Evolutionary conservation across 2,113 vertebrate genomes (phyloP), one percentile per base, ranked within the genome.

Genomic region (Fregata magnificens): DNA sequence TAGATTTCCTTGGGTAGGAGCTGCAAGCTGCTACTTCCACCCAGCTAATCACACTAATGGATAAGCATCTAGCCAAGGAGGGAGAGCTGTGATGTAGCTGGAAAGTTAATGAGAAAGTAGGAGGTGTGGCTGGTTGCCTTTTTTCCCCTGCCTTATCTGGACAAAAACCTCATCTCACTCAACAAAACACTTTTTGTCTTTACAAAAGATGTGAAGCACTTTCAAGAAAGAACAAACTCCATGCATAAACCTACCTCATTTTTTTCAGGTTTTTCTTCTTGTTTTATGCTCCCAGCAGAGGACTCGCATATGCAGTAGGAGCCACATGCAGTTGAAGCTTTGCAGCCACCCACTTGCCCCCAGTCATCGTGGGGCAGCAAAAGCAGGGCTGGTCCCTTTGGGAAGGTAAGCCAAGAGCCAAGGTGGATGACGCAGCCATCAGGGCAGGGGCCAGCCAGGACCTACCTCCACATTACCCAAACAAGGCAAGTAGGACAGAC

Each of bases 251-350:
- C 19, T 52, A 71, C 53, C 52, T 50, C 5, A 2, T 49, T 36
- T 53, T 32, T 11, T 22, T 7, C 8, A 40, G 20, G 22, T 11
- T 72, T 67, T 76, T 28, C n/a, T 59, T 56, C 66, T 66, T 11
- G 3, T 13, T 70, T 38, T 6, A 5, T 12, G 12, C 19, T 55
- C 29, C 28, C 42, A 44, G 34, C 40, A 38, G 47, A 56, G 42
- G 32, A 50, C 42, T 66, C 11, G 1, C 0, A 0, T 7, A 7
- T 7, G 7, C 45, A 28, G 17, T 4, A 11, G 15, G 34, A n/a
- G 17, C 34, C 74, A 28, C 7, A 1, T 3, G 7, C 19, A 17
- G 38, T 1, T 28, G 25, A 40, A 79, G 88, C 29, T 80, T 12
- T 32, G 38, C 49, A 52, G 2, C 17, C 53, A 34, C 10, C 28